Conservation (phyloP, 2,113 vertebrate species). For the Psittacula cyanocephala region DNA sequence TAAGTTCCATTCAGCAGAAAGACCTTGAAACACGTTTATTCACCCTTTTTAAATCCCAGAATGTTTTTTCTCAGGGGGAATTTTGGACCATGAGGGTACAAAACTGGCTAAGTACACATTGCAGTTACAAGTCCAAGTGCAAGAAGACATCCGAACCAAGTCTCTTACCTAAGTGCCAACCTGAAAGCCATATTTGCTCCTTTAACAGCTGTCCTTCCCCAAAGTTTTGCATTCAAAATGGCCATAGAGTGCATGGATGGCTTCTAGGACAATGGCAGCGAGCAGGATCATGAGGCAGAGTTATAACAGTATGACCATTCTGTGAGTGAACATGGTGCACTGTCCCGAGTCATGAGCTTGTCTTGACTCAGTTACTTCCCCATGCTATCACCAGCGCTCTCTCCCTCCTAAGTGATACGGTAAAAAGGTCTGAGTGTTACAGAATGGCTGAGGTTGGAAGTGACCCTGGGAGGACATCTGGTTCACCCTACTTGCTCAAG, state of each 20-base stretch:
- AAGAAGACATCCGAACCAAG: neutral
- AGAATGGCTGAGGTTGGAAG: neutral
- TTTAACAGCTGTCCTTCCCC: neutral
- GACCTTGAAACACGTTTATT: conserved; percentile 60
- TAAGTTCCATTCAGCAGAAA: neutral
- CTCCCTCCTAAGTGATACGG: neutral
- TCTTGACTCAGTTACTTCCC: neutral
- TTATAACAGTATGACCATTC: neutral
- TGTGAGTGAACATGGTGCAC: neutral
- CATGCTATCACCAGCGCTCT: neutral
- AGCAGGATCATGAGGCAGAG: neutral
- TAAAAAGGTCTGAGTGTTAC: neutral
- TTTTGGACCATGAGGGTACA: neutral
- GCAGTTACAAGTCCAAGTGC: neutral
- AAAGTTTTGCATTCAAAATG: neutral
- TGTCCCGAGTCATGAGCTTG: neutral
- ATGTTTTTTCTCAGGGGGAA: neutral
- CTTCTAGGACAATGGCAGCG: neutral
- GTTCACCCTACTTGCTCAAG: neutral
- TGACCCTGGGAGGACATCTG: neutral
- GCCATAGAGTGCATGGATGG: neutral
- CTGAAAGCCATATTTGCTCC: neutral
- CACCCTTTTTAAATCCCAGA: neutral
- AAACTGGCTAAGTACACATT: neutral
- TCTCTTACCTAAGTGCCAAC: neutral